Conservation (phyloP, 1,140 invertebrate genomes). For the Sminthurinus signatus region DNA sequence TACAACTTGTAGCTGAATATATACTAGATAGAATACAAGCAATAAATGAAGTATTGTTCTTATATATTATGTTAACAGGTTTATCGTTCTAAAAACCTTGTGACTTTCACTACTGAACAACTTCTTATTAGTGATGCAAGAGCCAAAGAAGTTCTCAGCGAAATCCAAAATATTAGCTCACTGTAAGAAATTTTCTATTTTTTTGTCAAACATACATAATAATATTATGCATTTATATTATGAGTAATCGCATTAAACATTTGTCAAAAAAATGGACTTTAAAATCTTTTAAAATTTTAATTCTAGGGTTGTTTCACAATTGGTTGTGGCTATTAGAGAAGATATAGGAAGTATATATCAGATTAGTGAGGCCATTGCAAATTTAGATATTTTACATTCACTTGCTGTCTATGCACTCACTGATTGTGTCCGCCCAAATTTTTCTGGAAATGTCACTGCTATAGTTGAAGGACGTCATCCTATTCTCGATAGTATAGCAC, state of each 20-base stretch:
- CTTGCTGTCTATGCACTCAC: slow-evolving; percentile 60
- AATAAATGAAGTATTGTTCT: too few species aligned
- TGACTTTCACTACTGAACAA: slow-evolving; percentile 71
- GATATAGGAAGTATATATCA: slow-evolving; percentile 69
- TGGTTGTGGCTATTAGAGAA: slow-evolving; percentile 53
- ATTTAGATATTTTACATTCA: slow-evolving; percentile 68
- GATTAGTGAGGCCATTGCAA: slow-evolving; percentile 68
- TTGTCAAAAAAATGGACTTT: too few species aligned
- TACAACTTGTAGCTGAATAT: too few species aligned
- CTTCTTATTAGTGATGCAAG: slow-evolving; percentile 62
- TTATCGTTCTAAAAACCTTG: slow-evolving; percentile 53
- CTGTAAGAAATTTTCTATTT: slow-evolving; percentile 20
- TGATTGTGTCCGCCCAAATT: slow-evolving; percentile 61
- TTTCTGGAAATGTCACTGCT: slow-evolving; percentile 57
- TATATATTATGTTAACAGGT: slow-evolving; percentile 52
- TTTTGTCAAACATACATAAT: too few species aligned
- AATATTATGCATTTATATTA: too few species aligned
- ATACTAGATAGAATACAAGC: too few species aligned
- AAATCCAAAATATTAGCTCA: slow-evolving; percentile 42
- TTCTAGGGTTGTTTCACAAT: slow-evolving; percentile 48
- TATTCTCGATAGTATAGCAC: slow-evolving; percentile 61
- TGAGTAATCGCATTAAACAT: too few species aligned
- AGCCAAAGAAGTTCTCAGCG: slow-evolving; percentile 56
- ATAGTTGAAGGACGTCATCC: slow-evolving; percentile 69
- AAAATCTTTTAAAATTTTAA: too few species aligned